These are phyloP conservation scores for Cynopterus brachyotis DNA, from an alignment of 2,113 vertebrate genomes.

Conservation along the genomic window DNA sequence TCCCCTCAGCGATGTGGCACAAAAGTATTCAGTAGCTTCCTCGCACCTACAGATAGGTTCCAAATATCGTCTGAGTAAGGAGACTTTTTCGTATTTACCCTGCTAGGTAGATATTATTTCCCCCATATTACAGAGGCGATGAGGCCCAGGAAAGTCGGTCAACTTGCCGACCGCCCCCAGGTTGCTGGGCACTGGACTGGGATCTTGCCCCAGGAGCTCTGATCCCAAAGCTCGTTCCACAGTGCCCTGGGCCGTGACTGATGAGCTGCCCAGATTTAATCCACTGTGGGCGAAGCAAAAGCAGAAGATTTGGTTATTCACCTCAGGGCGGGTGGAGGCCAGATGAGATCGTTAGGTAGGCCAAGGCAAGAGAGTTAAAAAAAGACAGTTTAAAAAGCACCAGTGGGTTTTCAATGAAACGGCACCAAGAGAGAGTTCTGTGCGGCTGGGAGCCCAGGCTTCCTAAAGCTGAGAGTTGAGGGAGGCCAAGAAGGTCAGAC, in stretches of 20 bases:
- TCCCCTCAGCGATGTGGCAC: not conserved
- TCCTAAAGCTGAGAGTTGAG: not conserved
- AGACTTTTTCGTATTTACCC: not conserved
- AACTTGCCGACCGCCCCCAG: not conserved
- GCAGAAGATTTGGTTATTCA: not conserved
- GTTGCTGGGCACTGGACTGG: not conserved
- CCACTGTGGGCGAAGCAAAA: not conserved
- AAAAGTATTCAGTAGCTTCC: not conserved
- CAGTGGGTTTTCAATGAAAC: not conserved
- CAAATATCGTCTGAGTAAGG: not conserved
- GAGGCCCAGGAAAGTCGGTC: not conserved
- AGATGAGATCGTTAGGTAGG: not conserved
- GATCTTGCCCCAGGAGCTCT: not conserved
- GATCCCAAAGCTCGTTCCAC: not conserved
- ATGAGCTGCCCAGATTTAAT: not conserved
- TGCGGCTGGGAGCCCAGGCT: not conserved
- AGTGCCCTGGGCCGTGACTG: not conserved
- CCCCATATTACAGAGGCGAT: not conserved
- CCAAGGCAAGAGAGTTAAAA: not conserved
- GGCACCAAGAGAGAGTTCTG: not conserved
- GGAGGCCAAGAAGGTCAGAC: not conserved
- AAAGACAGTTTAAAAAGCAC: not conserved
- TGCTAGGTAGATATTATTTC: not conserved
- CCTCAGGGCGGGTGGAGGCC: not conserved
- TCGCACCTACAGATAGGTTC: not conserved